Base-by-base conservation (phyloP, 2,797 vertebrate species). In the Bufotes viridis region DNA sequence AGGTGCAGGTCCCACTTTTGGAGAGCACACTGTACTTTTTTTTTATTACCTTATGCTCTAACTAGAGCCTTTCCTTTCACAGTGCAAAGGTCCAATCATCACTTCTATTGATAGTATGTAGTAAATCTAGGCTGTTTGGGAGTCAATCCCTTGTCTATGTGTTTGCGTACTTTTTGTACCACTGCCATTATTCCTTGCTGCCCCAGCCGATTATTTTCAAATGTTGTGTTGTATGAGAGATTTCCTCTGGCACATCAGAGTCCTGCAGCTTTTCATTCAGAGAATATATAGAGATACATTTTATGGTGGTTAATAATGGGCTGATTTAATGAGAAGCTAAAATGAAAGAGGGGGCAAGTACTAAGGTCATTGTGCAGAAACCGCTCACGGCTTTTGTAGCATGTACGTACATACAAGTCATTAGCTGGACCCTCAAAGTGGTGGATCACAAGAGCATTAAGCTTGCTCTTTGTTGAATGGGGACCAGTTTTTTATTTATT, bases 181-280 rank as follows among this genome's bases (percentile, higher is more conserved):
- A 57, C 29, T 78, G 26, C 84, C 61, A 76, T 83, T 53, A 78
- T 17, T 61, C 17, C 63, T 70, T 13, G 1, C 17, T 58, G 81
- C 24, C 72, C 74, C 34, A 53, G 49, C 26, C n/a, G 49, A 26
- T 78, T 84, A 70, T 24, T 49, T 79, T 60, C 60, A 83, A 87
- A 69, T 53, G 74, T 57, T 63, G 24, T 17, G 24, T 86, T 34
- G 69, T 86, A 49, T 42, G 55, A 79, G 65, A 65, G 29, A 55
- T 84, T 84, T 87, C 20, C 72, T 78, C 72, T 58, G 29, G 53
- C 53, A 55, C 29, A 76, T 74, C 58, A 3, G 72, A 34, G 34
- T 78, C 87, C 74, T 83, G 72, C 60, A 78, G 87, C 24, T 67
- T 76, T 78, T 84, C 11, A 84, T 83, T 88, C 67, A 69, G 13